Evolutionary conservation across 2,888 invertebrate genomes (phyloP), one percentile per base, ranked within the genome.

Genomic region (Drosophila maculinotata): DNA sequence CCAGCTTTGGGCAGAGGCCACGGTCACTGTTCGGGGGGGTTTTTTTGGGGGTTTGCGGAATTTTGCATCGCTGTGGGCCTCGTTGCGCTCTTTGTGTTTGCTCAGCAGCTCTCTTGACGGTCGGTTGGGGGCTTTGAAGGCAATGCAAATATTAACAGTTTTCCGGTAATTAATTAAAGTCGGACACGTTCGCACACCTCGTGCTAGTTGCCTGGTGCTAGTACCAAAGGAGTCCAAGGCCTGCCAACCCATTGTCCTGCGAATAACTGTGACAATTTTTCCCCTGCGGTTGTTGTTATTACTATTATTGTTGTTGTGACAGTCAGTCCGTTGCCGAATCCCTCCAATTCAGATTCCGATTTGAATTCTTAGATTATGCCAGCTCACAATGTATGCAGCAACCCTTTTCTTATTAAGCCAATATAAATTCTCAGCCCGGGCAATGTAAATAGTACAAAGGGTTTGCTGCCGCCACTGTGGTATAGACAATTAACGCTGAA

Each of bases 141-240:
- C 78, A 80, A 62, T 77, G 78, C 85, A 79, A 79, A 79, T 87
- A 87, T 79, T 84, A 79, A 87, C 81, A 84, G 78, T 83, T 77
- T 79, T 80, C 69, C 78, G 78, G 85, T 87, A 79, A 87, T 79
- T 79, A 79, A 79, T 87, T 87, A 79, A 84, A 84, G 60, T 80
- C 69, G 69, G 71, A 76, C 76, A 70, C 70, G 54, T 56, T 62
- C 70, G 76, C 35, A 69, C 38, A 69, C 49, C 69, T 14, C 47
- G 38, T 14, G 9, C 26, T 41, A 4, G 20, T 20, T 20, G 20
- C 20, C 20, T 20, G 20, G 20, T 3, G 10, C 45, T 10, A 38
- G 12, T 12, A n/a, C 9, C 3, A 33, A 15, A 10, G 52, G 39
- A 44, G 49, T 45, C 28, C 69, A 67, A 47, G 59, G 59, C 23